Conservation (phyloP, 2,888 invertebrate species). For the Tridacna gigas region DNA sequence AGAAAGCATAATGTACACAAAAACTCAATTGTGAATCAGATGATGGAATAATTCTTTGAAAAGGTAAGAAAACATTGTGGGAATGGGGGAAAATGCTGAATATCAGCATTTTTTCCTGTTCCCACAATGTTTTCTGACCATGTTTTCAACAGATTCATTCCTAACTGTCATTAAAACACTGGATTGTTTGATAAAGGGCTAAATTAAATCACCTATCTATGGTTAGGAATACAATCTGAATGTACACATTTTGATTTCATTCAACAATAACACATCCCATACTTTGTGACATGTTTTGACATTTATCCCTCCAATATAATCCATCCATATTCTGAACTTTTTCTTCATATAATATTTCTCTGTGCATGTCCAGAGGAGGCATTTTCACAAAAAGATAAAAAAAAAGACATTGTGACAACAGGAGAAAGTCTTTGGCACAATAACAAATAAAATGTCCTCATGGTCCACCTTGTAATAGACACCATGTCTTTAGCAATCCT, state of each 20-base stretch:
- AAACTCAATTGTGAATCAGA: background rate
- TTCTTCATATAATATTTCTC: background rate
- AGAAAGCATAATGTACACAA: background rate
- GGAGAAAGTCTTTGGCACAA: background rate
- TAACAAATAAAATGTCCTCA: background rate
- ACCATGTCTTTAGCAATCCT: background rate
- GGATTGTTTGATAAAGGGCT: background rate
- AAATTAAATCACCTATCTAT: background rate
- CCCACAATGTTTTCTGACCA: too few species aligned
- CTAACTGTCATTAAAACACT: background rate
- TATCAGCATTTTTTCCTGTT: background rate
- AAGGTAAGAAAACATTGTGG: background rate
- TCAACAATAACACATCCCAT: too few species aligned
- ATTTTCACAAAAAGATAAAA: background rate
- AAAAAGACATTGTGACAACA: background rate
- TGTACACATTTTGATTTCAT: background rate
- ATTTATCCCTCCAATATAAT: background rate
- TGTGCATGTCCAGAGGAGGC: background rate
- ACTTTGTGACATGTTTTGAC: background rate
- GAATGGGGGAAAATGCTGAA: background rate
- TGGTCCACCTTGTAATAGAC: background rate
- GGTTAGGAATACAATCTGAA: background rate
- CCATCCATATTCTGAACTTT: background rate
- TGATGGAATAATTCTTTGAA: background rate
- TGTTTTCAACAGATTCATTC: background rate